Conservation (phyloP, 2,797 vertebrate genomes). For the Odontamblyopus rebecca region DNA sequence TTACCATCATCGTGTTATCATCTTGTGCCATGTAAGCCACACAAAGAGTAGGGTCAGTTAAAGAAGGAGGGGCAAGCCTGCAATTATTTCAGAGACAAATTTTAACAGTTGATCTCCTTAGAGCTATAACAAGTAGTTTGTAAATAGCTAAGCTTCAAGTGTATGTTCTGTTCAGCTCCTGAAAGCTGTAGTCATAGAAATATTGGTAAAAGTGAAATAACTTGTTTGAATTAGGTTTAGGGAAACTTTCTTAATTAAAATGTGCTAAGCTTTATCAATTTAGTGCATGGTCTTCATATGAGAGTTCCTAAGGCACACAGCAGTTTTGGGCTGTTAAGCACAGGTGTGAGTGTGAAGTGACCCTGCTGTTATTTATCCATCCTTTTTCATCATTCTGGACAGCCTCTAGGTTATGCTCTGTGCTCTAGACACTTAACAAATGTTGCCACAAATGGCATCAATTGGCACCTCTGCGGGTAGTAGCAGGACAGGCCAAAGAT, state of each 20-base stretch:
- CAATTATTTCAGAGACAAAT: constrained; percentile 72
- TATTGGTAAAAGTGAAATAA: constrained; percentile 27
- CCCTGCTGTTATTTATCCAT: constrained; percentile 70
- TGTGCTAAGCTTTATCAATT: constrained; percentile 37
- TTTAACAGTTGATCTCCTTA: constrained; percentile 61
- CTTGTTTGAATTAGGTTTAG: constrained; percentile 9
- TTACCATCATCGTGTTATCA: constrained; percentile 68
- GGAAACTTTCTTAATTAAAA: constrained; percentile 33
- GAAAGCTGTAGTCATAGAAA: constrained; percentile 33
- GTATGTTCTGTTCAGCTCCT: constrained; percentile 36
- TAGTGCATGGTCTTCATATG: constrained; percentile 44
- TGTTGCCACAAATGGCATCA: constrained; percentile 79
- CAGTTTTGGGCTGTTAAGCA: constrained; percentile 76
- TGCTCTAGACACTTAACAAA: constrained; percentile 73
- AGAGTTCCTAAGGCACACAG: constrained; percentile 37
- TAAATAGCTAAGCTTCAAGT: constrained; percentile 53
- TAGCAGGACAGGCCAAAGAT: constrained; percentile 74
- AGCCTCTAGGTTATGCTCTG: constrained; percentile 47
- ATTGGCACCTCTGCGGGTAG: constrained; percentile 85
- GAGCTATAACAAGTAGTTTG: constrained; percentile 60
- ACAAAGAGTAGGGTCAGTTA: constrained; percentile 68
- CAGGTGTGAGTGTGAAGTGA: constrained; percentile 68
- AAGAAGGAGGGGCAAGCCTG: constrained; percentile 62
- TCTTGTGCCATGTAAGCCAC: constrained; percentile 58
- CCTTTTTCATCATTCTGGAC: constrained; percentile 48